Base-by-base conservation (phyloP, 2,113 vertebrate species). In the Melozone crissalis region DNA sequence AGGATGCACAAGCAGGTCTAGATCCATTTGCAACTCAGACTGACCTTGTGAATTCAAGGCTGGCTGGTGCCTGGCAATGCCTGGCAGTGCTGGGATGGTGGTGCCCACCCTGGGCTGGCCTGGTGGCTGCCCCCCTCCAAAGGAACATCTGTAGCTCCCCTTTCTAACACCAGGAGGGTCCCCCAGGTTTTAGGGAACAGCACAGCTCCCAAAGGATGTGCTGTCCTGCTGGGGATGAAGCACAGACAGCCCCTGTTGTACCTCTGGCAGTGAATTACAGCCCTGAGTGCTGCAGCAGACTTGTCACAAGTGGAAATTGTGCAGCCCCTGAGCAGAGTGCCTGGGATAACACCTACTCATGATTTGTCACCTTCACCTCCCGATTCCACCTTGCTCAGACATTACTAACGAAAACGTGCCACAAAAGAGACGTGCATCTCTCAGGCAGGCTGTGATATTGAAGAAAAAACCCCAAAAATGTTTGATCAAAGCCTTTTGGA, bases 351-450 rank as follows among this genome's bases (percentile, higher is more conserved):
- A 82, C 66, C 61, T 76, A 19, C 74, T 58, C 1, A 9, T 62
- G 33, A n/a, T 72, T 44, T 83, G 69, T 69, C 91, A 94, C 84
- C 69, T 92, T 77, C 74, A 39, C 26, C 81, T 82, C 81, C 58
- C 2, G 1, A 19, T 78, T 47, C 73, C 49, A 41, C 61, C 49
- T 89, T 63, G 62, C 74, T 65, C n/a, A 3, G n/a, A 22, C 28
- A 13, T 37, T 21, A 44, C 55, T 41, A 44, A 54, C 0, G 5
- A 55, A 30, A 54, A 46, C 0, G 2, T 18, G 31, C 9, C 44
- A 6, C 7, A 41, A 57, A 61, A 57, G 14, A 67, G 61, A 81
- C 71, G 65, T 13, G 37, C 44, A 3, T 31, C 24, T 61, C 79
- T 84, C 23, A 63, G 31, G 23, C 4, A 49, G 41, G 43, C 72